phyloP scores from a whole-genome alignment of 2,888 invertebrate species.

The Psylliodes chrysocephalus region DNA sequence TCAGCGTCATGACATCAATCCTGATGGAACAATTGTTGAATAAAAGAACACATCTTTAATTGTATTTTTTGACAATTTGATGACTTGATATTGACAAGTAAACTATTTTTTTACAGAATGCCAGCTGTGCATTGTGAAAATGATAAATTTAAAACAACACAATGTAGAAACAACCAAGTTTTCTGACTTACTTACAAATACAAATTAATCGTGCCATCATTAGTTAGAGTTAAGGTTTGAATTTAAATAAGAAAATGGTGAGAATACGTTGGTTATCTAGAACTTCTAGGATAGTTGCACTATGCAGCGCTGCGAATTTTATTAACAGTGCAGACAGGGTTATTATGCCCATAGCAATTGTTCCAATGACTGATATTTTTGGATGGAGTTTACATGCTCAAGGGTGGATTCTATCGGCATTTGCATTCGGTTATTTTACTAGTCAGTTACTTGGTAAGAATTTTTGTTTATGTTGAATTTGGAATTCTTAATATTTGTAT shows the following conservation, averaged over 20 bases:
- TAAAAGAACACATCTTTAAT: too few species aligned
- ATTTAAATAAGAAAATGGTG: conserved; percentile 57
- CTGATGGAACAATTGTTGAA: too few species aligned
- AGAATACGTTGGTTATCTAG: conserved; percentile 67
- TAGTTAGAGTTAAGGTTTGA: background rate
- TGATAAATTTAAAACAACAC: conserved; percentile 18
- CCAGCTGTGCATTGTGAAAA: conserved; percentile 26
- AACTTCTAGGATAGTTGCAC: conserved; percentile 70
- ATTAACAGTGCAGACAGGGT: conserved; percentile 82
- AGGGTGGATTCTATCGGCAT: conserved; percentile 80
- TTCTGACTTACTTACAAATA: conserved; percentile 11
- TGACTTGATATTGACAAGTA: background rate
- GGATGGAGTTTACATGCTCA: conserved; percentile 77
- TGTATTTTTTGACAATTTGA: too few species aligned
- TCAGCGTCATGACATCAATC: too few species aligned
- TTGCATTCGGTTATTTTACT: conserved; percentile 80
- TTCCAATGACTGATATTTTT: conserved; percentile 78
- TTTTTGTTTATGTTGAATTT: conserved; percentile 25
- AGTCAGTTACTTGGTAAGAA: conserved; percentile 71
- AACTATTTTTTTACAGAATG: conserved; percentile 13
- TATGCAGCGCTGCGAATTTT: conserved; percentile 79
- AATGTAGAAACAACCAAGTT: conserved; percentile 19
- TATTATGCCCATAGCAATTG: conserved; percentile 81
- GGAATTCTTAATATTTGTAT: too few species aligned
- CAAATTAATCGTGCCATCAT: conserved; percentile 14